Base-by-base conservation (phyloP, 2,888 invertebrate genomes). In the Andrena fulva region DNA sequence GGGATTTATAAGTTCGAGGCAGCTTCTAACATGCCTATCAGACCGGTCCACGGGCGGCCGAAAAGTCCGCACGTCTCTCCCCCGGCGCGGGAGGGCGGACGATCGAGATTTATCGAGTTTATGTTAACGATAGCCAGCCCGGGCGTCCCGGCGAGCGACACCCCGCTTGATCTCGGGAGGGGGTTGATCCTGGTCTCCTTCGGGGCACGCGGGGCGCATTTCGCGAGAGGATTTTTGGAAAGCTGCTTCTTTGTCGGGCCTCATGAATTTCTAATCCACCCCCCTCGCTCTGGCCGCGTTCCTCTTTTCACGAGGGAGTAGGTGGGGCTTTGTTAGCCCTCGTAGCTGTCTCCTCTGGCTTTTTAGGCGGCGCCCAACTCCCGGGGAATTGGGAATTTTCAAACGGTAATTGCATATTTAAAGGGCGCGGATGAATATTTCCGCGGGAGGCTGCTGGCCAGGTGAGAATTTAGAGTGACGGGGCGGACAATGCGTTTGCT, bases 21-120 rank as follows among this genome's bases (percentile, higher is more conserved):
- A 60, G 71, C 56, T 54, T n/a, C 54, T 20, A 48, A 33, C 62
- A 54, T 33, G 29, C 59, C 50, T 27, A 63, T 69, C 64, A 24
- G 59, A 48, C 71, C 42, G 79, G 66, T 66, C 64, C 69, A 31
- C 56, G 12, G 72, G 56, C 31, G 42, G 66, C 59, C 69, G 50
- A 42, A 29, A 42, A 12, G n/a, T 10, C 31, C 29, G 33, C 16
- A 7, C 16, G 48, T 59, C 59, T 60, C 70, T 52, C 29, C 59
- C 56, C 52, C 50, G 54, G 52, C 35, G 72, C 76, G 76, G 78
- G 76, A 74, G 75, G 54, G 42, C 64, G 72, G 81, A 74, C 84
- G 78, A 76, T 81, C 79, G 80, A 81, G 85, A 87, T 87, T 85
- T 83, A 87, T 87, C 85, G 86, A 67, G 73, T 80, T 86, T 83